These are phyloP conservation scores for Pseudomugil tenellus DNA, from an alignment of 2,797 vertebrate genomes.

Conservation along the genomic window DNA sequence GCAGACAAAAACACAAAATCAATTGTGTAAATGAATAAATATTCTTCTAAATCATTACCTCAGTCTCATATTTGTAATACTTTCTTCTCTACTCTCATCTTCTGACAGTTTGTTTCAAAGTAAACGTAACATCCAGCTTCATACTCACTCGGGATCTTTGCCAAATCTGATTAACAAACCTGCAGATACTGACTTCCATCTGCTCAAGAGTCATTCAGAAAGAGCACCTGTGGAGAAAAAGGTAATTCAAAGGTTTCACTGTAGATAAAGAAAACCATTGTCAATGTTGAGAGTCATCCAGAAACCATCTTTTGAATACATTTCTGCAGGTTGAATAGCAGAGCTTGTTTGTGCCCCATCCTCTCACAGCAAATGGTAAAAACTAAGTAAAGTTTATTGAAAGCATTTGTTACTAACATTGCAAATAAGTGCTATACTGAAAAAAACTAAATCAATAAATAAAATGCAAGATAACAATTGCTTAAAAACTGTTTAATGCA, in stretches of 20 bases:
- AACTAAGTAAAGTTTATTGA: not conserved
- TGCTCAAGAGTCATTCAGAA: constrained; percentile 30
- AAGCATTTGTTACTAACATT: too few relatives aligned
- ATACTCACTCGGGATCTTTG: constrained; percentile 12
- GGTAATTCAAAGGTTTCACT: constrained; percentile 16
- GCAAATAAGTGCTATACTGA: not conserved
- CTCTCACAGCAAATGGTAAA: constrained; percentile 52
- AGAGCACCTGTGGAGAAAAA: not conserved
- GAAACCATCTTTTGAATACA: constrained; percentile 6
- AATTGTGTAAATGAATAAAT: too few relatives aligned
- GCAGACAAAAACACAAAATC: too few relatives aligned
- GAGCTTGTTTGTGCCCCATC: constrained; percentile 36
- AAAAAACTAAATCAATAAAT: not conserved
- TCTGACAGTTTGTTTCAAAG: constrained; percentile 66
- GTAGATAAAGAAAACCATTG: not conserved
- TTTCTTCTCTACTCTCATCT: constrained; percentile 52
- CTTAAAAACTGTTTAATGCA: not conserved
- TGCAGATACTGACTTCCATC: constrained; percentile 48
- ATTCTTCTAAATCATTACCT: not conserved
- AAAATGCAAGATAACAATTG: not conserved
- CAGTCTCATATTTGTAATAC: constrained; percentile 5
- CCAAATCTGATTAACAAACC: constrained; percentile 39
- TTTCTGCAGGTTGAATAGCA: constrained; percentile 63
- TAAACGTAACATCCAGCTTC: constrained; percentile 51
- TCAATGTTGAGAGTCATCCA: not conserved